These are phyloP conservation scores for Solen grandis DNA, from an alignment of 1,140 invertebrate species.

Conservation along the genomic window DNA sequence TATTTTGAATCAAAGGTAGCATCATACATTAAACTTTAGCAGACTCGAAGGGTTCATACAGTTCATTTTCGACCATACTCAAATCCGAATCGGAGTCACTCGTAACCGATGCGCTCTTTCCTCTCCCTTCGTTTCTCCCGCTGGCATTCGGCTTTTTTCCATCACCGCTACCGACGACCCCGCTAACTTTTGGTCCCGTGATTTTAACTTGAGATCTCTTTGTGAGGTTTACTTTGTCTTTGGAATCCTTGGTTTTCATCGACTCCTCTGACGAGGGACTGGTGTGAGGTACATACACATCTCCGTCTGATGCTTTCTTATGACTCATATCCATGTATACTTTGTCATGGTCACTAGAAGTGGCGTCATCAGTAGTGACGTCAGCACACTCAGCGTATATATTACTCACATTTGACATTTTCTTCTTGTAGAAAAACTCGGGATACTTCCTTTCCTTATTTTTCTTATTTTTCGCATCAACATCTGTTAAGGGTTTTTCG, in stretches of 20 bases:
- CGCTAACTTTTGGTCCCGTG: slow-evolving; percentile 2
- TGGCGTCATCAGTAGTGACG: slow-evolving; percentile 9
- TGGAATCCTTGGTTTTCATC: slow-evolving; percentile 19
- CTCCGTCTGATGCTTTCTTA: slow-evolving; percentile 18
- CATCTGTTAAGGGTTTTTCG: slow-evolving; percentile 12
- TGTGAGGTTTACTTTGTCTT: slow-evolving; percentile 45
- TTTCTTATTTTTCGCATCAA: slow-evolving; percentile 33
- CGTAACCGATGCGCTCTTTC: slow-evolving; percentile 27
- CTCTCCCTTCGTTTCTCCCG: not conserved
- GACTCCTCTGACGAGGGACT: too few species aligned
- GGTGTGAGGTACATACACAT: slow-evolving; percentile 39
- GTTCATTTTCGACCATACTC: slow-evolving; percentile 46
- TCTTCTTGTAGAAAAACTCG: slow-evolving; percentile 32
- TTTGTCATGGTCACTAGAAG: too few species aligned
- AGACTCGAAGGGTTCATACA: slow-evolving; percentile 52
- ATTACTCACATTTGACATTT: slow-evolving; percentile 51
- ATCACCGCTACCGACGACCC: slow-evolving; percentile 13
- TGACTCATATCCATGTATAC: slow-evolving; percentile 51
- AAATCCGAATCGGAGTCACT: slow-evolving; percentile 47
- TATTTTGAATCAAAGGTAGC: not conserved
- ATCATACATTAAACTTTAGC: slow-evolving; percentile 39
- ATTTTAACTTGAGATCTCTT: slow-evolving; percentile 40
- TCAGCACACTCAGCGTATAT: slow-evolving; percentile 51
- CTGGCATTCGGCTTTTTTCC: not conserved
- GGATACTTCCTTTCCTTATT: slow-evolving; percentile 16